phyloP scores from a whole-genome alignment of 1,140 invertebrate genomes.

The Hyles vespertilio region DNA sequence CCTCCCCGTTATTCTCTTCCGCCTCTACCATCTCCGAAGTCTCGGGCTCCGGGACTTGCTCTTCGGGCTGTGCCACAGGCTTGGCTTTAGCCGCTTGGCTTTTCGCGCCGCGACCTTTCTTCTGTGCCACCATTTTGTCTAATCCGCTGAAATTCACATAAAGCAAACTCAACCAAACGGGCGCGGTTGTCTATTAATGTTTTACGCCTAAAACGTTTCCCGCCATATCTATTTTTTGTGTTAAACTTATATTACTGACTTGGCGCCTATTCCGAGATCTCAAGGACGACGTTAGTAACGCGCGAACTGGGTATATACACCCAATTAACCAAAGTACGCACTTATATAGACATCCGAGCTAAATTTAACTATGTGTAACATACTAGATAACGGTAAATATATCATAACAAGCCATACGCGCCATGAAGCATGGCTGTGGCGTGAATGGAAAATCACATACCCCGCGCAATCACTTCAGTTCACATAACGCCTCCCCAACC shows the following conservation, averaged over 20 bases:
- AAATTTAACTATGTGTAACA: slow-evolving; percentile 24
- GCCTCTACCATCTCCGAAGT: slow-evolving; percentile 41
- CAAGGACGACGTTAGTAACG: slow-evolving; percentile 46
- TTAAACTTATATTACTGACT: slow-evolving; percentile 36
- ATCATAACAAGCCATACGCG: slow-evolving; percentile 44
- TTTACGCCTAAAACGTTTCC: slow-evolving; percentile 27
- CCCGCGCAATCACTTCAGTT: slow-evolving; percentile 11
- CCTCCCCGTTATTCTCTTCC: slow-evolving; percentile 58
- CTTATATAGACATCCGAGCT: slow-evolving; percentile 9
- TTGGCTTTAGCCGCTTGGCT: slow-evolving; percentile 50
- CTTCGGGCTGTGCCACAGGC: slow-evolving; percentile 35
- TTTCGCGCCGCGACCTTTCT: slow-evolving; percentile 64
- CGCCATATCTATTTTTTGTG: slow-evolving; percentile 35
- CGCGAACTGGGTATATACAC: slow-evolving; percentile 32
- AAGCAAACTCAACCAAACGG: slow-evolving; percentile 19
- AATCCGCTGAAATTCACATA: slow-evolving; percentile 26
- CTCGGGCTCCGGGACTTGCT: slow-evolving; percentile 34
- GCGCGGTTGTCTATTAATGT: slow-evolving; percentile 20
- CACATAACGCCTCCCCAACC: background rate
- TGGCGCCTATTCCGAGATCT: slow-evolving; percentile 46
- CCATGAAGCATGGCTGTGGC: slow-evolving; percentile 60
- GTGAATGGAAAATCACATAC: slow-evolving; percentile 64
- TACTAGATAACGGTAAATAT: slow-evolving; percentile 44
- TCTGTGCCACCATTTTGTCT: slow-evolving; percentile 60
- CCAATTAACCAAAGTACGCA: slow-evolving; percentile 21